A percentile compares a stretch with the other conserved stretches of the same genome.
phyloP scores from a whole-genome alignment of 2,113 vertebrate genomes.

The Brachyhypopomus occidentalis region DNA sequence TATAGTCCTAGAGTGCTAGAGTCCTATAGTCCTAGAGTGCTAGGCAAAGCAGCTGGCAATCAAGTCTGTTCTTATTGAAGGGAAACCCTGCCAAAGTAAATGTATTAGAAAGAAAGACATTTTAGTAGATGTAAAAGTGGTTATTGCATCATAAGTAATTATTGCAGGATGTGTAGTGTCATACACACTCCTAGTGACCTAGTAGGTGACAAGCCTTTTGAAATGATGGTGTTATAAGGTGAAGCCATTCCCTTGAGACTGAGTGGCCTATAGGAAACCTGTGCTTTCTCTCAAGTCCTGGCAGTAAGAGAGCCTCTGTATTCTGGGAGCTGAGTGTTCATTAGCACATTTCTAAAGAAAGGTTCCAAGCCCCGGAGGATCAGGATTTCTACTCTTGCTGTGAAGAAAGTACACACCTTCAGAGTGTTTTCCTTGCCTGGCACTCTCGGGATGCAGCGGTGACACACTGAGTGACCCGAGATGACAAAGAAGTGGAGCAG shows the following conservation, averaged over 20 bases:
- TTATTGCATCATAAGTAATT: not conserved
- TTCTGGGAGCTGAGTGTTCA: conserved; percentile 68
- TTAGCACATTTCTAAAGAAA: conserved; percentile 57
- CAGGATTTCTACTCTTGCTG: conserved; percentile 38
- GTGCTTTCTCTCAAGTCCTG: conserved; percentile 58
- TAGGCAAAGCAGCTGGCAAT: not conserved
- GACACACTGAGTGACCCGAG: conserved; percentile 65
- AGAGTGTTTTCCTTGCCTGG: conserved; percentile 62
- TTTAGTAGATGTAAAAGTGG: not conserved
- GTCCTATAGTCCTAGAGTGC: not conserved
- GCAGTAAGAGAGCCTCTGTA: conserved; percentile 68
- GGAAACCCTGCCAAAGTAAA: not conserved
- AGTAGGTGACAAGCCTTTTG: conserved; percentile 1
- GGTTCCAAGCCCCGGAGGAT: conserved; percentile 53
- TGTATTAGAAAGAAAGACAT: not conserved
- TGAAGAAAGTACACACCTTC: conserved; percentile 61
- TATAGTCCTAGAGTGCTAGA: too few relatives aligned
- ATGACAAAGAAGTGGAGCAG: conserved; percentile 69
- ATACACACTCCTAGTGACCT: too few relatives aligned
- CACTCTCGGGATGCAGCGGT: conserved; percentile 65
- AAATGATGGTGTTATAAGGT: not conserved
- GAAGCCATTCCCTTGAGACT: not conserved
- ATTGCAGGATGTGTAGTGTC: too few relatives aligned
- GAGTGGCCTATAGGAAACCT: not conserved
- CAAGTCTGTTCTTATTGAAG: not conserved